phyloP scores from a whole-genome alignment of 2,888 invertebrate species.

The Scotopteryx bipunctaria region DNA sequence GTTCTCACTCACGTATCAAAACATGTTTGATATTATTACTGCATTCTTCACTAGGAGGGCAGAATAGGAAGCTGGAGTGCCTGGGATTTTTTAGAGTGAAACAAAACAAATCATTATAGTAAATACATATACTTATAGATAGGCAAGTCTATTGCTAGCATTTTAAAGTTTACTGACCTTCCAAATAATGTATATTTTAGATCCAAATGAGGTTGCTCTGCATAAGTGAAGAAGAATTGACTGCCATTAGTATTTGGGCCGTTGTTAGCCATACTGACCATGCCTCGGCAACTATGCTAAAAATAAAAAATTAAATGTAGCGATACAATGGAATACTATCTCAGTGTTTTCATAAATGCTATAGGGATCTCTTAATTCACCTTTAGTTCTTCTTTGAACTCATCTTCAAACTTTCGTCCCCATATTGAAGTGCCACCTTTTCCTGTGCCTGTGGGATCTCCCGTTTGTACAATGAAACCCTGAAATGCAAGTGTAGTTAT shows the following conservation, averaged over 20 bases:
- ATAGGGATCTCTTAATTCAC: constrained; percentile 39
- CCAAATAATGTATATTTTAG: constrained; percentile 98
- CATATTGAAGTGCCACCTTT: constrained; percentile 99
- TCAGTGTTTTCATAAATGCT: background rate
- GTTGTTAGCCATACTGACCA: constrained; percentile 99
- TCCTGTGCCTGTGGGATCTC: constrained; percentile 94
- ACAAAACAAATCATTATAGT: no score
- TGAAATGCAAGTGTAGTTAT: constrained; percentile 66
- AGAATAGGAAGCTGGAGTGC: no score
- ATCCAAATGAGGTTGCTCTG: constrained; percentile 97
- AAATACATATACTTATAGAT: no score
- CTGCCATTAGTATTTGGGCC: constrained; percentile 99
- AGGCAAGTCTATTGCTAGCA: no score
- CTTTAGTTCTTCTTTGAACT: constrained; percentile 96
- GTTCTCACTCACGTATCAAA: no score
- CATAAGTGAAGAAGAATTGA: constrained; percentile 98
- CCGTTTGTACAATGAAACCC: constrained; percentile 94
- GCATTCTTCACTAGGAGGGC: no score
- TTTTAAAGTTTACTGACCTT: constrained; percentile 88
- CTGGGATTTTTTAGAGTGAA: no score
- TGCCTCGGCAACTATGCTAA: constrained; percentile 93
- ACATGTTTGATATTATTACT: no score
- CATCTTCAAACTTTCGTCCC: constrained; percentile 98
- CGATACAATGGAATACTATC: no score
- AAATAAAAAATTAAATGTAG: constrained; percentile 35